Evolutionary conservation across 2,113 vertebrate genomes (phyloP).

Genomic region (Petromus typicus): DNA sequence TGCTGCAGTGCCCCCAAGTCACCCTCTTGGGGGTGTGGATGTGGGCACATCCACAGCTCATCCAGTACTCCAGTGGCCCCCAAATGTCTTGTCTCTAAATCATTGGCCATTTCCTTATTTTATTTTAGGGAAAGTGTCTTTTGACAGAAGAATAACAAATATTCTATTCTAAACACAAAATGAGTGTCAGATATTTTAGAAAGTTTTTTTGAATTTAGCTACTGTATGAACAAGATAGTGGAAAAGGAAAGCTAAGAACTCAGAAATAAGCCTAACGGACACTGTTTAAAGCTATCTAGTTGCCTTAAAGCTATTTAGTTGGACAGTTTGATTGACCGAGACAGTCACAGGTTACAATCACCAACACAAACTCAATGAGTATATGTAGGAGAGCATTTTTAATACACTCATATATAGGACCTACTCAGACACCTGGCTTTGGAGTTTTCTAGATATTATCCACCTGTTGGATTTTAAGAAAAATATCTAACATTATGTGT

Average conservation of each 20-base stretch:
- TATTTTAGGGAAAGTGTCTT: background rate
- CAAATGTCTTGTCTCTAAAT: fast-evolving
- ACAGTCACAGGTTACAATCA: background rate
- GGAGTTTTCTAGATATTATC: background rate
- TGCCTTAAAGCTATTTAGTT: background rate
- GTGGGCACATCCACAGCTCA: background rate
- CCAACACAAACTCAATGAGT: background rate
- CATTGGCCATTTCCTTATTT: background rate
- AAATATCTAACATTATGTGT: background rate
- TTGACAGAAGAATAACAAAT: background rate
- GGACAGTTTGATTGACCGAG: background rate
- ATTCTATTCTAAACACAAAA: background rate
- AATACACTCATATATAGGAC: background rate
- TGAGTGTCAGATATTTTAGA: background rate
- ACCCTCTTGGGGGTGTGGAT: too few species aligned
- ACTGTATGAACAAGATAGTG: background rate
- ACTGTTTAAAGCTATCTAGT: background rate
- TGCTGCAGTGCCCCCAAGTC: fast-evolving
- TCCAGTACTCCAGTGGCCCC: background rate
- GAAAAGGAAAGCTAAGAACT: background rate
- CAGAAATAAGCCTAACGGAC: background rate
- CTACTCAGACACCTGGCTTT: background rate
- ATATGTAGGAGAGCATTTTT: background rate
- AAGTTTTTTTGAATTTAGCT: slow-evolving; percentile 5
- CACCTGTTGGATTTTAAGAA: background rate